These are phyloP conservation scores for Aphis gossypii DNA, from an alignment of 1,140 invertebrate genomes.

Conservation along the genomic window DNA sequence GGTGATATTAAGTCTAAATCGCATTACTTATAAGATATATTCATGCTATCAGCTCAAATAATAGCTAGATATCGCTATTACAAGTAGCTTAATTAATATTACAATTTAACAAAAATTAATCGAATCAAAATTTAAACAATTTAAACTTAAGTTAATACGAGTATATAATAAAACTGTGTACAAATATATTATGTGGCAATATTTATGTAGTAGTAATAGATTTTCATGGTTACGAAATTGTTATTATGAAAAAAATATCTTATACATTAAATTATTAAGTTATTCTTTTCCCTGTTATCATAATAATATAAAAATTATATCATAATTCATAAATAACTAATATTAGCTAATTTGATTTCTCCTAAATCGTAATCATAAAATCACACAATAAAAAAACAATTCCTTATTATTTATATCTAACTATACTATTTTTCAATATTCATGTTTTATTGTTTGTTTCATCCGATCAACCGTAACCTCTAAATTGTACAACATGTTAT, in stretches of 20 bases:
- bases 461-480: not conserved
- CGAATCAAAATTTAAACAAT: not conserved
- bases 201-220: not conserved
- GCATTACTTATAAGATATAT: too few species aligned
- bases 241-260: not conserved
- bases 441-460: not conserved
- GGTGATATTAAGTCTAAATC: too few species aligned
- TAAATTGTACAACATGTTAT: not conserved
- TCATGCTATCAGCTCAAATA: too few species aligned
- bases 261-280: not conserved
- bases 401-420: not conserved
- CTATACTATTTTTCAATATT: not conserved
- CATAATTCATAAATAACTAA: not conserved
- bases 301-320: not conserved
- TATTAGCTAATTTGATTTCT: not conserved
- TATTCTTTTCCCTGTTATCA: not conserved
- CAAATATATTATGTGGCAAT: not conserved
- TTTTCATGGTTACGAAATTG: not conserved
- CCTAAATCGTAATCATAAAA: constrained; percentile 24
- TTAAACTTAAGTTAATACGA: not conserved
- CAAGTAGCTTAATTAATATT: too few species aligned
- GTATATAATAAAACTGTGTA: not conserved
- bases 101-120: not conserved
- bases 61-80: too few species aligned
- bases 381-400: not conserved